These are phyloP conservation scores for Formica exsecta DNA, from an alignment of 1,140 invertebrate genomes.

Conservation along the genomic window DNA sequence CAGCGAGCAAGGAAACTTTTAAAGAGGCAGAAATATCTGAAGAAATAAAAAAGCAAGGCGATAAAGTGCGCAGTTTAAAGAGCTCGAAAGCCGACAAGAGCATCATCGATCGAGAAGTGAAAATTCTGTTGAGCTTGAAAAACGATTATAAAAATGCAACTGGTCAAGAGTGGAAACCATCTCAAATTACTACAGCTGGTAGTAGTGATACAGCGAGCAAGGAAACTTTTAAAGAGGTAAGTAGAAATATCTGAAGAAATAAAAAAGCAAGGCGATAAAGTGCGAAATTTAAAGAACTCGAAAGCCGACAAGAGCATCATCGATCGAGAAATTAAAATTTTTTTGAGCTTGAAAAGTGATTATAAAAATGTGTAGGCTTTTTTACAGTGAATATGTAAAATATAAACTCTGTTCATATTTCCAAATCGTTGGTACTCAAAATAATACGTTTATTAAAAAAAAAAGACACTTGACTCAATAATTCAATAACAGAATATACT, in stretches of 20 bases:
- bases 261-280: constrained; percentile 73
- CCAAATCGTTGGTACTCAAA: too few species aligned
- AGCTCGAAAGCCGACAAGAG: constrained; percentile 82
- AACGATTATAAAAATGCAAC: constrained; percentile 92
- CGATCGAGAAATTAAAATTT: constrained; percentile 74
- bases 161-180: constrained; percentile 86
- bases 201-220: neutral
- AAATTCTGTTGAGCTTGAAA: constrained; percentile 91
- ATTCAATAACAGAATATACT: too few species aligned
- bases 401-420: too few species aligned
- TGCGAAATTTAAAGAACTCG: constrained; percentile 85
- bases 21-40: constrained; percentile 39
- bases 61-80: constrained; percentile 85
- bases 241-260: constrained; percentile 78
- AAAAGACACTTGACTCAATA: too few species aligned
- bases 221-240: constrained; percentile 35
- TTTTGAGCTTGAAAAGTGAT: constrained; percentile 92
- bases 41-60: constrained; percentile 72
- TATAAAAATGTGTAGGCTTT: constrained; percentile 87
- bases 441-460: too few species aligned
- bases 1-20: neutral
- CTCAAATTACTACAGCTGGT: neutral
- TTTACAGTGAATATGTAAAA: too few species aligned
- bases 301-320: constrained; percentile 79
- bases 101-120: constrained; percentile 73